Percentiles rank a stretch among this genome's conserved stretches.
phyloP scores from a whole-genome alignment of 2,888 invertebrate genomes.

The Erebia aethiops region DNA sequence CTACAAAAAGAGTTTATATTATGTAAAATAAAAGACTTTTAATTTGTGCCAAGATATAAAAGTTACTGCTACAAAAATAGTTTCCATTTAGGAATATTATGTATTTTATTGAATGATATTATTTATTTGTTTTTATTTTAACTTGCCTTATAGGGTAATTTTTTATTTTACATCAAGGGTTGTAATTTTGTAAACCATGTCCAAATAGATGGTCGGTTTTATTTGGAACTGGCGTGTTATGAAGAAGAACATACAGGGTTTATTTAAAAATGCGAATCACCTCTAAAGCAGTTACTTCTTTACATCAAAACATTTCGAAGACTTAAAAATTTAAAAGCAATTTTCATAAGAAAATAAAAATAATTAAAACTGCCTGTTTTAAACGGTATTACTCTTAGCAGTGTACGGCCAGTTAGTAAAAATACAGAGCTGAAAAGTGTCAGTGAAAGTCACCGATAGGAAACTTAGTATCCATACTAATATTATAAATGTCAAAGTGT shows the following conservation, averaged over 20 bases:
- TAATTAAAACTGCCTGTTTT: no score
- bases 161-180: background rate
- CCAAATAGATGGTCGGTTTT: background rate
- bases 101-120: background rate
- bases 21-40: background rate
- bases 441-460: no score
- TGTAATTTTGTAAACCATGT: background rate
- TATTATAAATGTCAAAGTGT: no score
- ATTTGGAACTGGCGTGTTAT: background rate
- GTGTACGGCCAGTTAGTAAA: no score
- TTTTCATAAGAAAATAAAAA: no score
- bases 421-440: no score
- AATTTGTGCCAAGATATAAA: slow-evolving; percentile 11
- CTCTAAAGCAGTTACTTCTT: no score
- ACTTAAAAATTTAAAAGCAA: no score
- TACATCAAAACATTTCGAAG: no score
- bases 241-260: background rate
- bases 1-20: background rate
- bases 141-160: background rate
- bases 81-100: slow-evolving; percentile 10
- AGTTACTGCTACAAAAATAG: slow-evolving; percentile 20
- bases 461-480: no score
- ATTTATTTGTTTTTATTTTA: slow-evolving; percentile 6
- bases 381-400: no score
- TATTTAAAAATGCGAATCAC: no score